These are phyloP conservation scores for Cuculus canorus DNA, from an alignment of 2,797 vertebrate genomes.

Conservation along the genomic window DNA sequence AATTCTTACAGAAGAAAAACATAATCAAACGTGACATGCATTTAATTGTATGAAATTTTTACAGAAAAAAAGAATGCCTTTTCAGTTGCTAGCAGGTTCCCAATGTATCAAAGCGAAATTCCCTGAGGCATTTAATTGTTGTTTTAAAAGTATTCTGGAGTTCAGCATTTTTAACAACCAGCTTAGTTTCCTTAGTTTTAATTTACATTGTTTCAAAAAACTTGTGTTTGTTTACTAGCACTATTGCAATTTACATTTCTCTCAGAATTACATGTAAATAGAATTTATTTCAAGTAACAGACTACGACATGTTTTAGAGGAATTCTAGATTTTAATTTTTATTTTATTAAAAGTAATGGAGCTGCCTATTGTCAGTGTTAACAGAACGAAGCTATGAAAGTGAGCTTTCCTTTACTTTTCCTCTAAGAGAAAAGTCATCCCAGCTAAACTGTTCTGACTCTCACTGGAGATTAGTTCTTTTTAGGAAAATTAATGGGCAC, in stretches of 20 bases:
- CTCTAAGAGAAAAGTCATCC: background rate
- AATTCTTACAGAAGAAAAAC: background rate
- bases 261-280: background rate
- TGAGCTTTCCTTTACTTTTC: background rate
- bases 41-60: background rate
- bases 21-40: background rate
- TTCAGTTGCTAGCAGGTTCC: background rate
- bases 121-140: background rate
- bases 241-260: background rate
- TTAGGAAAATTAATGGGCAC: background rate
- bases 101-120: background rate
- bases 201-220: background rate
- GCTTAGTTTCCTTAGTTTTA: background rate
- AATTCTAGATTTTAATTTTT: background rate
- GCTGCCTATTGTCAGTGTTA: background rate
- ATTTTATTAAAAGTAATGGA: background rate
- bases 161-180: background rate
- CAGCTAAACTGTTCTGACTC: background rate
- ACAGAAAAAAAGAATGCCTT: background rate
- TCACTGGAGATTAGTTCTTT: background rate
- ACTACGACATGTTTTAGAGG: background rate
- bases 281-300: background rate
- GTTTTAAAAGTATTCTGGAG: background rate
- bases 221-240: background rate
- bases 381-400: rapidly evolving